Evolutionary conservation across 2,888 invertebrate species (phyloP).

Genomic region (Drosophila meridiana): DNA sequence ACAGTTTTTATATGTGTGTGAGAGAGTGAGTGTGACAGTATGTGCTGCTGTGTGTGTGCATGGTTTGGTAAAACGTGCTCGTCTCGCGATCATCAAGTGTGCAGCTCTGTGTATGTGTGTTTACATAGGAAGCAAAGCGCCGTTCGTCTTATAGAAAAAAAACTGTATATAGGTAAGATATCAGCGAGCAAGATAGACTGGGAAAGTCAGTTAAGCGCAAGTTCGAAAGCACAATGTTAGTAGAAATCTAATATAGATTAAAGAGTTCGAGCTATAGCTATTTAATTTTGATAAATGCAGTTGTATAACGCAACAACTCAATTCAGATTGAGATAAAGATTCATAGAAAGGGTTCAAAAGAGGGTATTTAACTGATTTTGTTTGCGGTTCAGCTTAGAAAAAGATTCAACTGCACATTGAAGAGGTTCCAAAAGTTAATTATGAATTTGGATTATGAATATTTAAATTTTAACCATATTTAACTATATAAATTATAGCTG

Average conservation of each 20-base stretch:
- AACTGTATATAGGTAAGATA: conserved; percentile 9
- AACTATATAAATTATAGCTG: too few relatives aligned
- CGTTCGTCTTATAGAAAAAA: conserved; percentile 6
- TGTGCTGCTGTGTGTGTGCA: background rate
- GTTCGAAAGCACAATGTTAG: background rate
- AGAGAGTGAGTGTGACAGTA: background rate
- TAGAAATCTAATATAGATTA: conserved; percentile 1
- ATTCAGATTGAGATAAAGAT: background rate
- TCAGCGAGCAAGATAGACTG: conserved; percentile 1
- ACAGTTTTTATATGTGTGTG: conserved; percentile 29
- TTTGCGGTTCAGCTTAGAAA: background rate
- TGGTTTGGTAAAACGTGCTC: conserved; percentile 33
- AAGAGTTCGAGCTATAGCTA: background rate
- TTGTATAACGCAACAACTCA: background rate
- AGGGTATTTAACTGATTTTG: background rate
- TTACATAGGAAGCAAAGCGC: conserved; percentile 20
- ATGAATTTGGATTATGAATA: background rate
- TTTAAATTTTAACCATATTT: background rate
- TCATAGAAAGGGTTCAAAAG: background rate
- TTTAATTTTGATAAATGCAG: too few relatives aligned
- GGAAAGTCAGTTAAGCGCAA: conserved; percentile 7
- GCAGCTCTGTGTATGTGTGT: background rate
- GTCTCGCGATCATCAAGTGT: conserved; percentile 14
- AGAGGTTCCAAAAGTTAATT: background rate
- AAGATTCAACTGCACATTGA: background rate